phyloP scores from a whole-genome alignment of 2,113 vertebrate species.

The Silurus meridionalis region DNA sequence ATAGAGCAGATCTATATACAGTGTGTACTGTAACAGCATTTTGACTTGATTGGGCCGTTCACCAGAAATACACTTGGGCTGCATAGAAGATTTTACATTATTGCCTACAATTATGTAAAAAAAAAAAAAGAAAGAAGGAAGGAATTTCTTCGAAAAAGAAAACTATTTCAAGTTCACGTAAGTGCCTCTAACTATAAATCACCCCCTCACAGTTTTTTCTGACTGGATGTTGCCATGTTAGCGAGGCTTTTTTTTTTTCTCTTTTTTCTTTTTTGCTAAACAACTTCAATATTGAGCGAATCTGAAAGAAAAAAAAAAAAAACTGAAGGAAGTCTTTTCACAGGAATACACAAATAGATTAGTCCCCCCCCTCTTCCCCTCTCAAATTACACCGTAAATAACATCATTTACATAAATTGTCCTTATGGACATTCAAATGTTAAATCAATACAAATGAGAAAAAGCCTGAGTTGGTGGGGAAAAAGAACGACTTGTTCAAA shows the following conservation, averaged over 20 bases:
- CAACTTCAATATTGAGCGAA: slow-evolving; percentile 62
- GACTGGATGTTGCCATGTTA: slow-evolving; percentile 60
- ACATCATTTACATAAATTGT: slow-evolving; percentile 75
- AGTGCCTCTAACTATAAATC: slow-evolving; percentile 70
- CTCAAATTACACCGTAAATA: slow-evolving; percentile 78
- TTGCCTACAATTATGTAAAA: slow-evolving; percentile 79
- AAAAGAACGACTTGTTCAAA: slow-evolving; percentile 69
- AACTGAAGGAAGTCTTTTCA: slow-evolving; percentile 67
- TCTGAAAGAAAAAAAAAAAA: slow-evolving; percentile 58
- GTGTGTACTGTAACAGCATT: slow-evolving; percentile 90
- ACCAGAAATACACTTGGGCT: slow-evolving; percentile 90
- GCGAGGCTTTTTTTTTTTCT: slow-evolving; percentile 42
- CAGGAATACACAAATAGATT: slow-evolving; percentile 69
- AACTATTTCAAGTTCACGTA: slow-evolving; percentile 63
- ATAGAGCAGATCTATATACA: slow-evolving; percentile 93
- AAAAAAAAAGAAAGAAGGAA: slow-evolving; percentile 70
- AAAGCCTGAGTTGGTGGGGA: slow-evolving; percentile 92
- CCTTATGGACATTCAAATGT: slow-evolving; percentile 71
- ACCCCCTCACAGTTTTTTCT: slow-evolving; percentile 60
- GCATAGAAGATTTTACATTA: slow-evolving; percentile 98
- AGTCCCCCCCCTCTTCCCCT: slow-evolving; percentile 59
- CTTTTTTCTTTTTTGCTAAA: slow-evolving; percentile 52
- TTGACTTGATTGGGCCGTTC: slow-evolving; percentile 83
- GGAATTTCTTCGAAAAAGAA: slow-evolving; percentile 75
- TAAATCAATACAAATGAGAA: slow-evolving; percentile 76